Evolutionary conservation across 1,140 invertebrate species (phyloP).

Genomic region (Scaptomyza pallida): DNA sequence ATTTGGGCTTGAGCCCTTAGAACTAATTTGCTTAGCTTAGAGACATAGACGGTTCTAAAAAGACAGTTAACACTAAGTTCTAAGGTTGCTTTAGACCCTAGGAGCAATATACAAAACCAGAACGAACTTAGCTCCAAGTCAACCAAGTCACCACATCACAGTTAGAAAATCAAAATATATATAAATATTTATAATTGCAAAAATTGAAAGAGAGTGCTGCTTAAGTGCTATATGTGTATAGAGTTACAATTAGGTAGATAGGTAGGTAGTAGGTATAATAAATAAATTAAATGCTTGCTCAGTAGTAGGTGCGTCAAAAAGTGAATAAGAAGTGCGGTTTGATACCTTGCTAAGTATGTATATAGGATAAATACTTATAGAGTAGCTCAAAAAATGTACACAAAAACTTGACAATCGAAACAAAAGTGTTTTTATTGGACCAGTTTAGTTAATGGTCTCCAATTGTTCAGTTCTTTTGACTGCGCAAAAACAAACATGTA

Average conservation of each 20-base stretch:
- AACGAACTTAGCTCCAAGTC: constrained; percentile 64
- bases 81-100: constrained; percentile 59
- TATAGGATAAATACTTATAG: constrained; percentile 63
- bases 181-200: too few relatives aligned
- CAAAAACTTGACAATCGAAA: constrained; percentile 56
- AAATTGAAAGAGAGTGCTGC: constrained; percentile 61
- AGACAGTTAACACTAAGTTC: constrained; percentile 41
- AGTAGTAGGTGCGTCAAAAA: constrained; percentile 71
- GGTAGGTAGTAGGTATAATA: constrained; percentile 22
- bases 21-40: constrained; percentile 52
- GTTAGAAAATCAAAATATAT: constrained; percentile 47
- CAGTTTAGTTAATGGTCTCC: constrained; percentile 26
- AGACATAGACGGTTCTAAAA: constrained; percentile 46
- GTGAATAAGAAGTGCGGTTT: constrained; percentile 59
- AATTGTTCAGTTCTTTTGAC: constrained; percentile 40
- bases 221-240: constrained; percentile 50
- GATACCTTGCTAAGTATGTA: constrained; percentile 69
- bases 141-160: constrained; percentile 75
- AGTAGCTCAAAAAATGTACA: constrained; percentile 65
- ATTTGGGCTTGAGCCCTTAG: constrained; percentile 11
- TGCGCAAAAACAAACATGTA: constrained; percentile 77
- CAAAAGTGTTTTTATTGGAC: constrained; percentile 11
- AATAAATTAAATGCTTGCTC: constrained; percentile 56
- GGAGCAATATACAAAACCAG: constrained; percentile 62
- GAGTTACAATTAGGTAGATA: constrained; percentile 51